These are phyloP conservation scores for Rhinella marina DNA, from an alignment of 2,797 vertebrate species.

Conservation along the genomic window DNA sequence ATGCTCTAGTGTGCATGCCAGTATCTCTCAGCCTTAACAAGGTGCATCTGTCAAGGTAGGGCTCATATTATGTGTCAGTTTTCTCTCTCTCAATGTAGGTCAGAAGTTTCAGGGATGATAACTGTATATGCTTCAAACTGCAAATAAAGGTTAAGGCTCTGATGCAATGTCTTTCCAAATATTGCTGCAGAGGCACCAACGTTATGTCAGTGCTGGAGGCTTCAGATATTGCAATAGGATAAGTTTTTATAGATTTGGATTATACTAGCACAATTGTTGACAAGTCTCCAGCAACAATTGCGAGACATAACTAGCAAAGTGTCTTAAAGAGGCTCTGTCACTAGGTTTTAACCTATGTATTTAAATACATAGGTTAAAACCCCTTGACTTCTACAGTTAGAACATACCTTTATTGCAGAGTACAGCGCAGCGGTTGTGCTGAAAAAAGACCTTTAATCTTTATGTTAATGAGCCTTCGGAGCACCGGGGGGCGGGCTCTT, in stretches of 20 bases:
- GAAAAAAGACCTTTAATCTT: no score
- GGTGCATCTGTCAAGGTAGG: constrained; percentile 4
- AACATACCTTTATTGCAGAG: no score
- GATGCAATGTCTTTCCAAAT: background rate
- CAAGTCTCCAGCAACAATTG: background rate
- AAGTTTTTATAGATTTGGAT: background rate
- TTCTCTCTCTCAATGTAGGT: background rate
- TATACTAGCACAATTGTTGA: background rate
- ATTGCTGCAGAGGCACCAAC: background rate
- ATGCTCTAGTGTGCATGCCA: background rate
- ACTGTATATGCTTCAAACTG: background rate
- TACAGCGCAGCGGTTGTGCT: no score
- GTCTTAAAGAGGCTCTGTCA: no score
- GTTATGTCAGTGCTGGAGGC: background rate
- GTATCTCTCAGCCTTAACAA: background rate
- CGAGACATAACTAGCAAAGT: background rate
- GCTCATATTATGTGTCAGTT: background rate
- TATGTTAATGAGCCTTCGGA: no score
- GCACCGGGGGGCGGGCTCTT: no score
- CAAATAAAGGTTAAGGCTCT: background rate
- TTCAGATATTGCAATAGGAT: background rate
- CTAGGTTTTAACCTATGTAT: no score
- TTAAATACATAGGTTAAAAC: no score
- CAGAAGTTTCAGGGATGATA: background rate
- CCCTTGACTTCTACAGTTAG: no score